phyloP scores from a whole-genome alignment of 1,140 invertebrate species.

The Bombus balteatus region DNA sequence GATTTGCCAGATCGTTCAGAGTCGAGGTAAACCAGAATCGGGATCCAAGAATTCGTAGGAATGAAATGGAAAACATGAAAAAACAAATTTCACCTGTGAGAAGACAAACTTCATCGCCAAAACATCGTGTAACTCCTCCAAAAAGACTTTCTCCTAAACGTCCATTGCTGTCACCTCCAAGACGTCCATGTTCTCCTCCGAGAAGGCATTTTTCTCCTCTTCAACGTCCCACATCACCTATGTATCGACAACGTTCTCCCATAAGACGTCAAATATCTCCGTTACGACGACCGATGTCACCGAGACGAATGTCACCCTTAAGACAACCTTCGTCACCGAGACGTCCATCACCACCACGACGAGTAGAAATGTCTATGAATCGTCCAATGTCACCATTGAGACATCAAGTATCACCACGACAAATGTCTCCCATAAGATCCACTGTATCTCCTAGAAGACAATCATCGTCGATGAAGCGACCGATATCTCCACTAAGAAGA shows the following conservation, averaged over 20 bases:
- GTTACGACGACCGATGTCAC: slow-evolving; percentile 34
- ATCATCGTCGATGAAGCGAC: slow-evolving; percentile 53
- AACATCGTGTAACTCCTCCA: slow-evolving; percentile 24
- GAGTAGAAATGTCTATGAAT: slow-evolving; percentile 22
- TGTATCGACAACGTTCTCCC: slow-evolving; percentile 46
- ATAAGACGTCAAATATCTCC: slow-evolving; percentile 12
- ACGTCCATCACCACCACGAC: slow-evolving; percentile 25
- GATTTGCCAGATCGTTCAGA: slow-evolving; percentile 7
- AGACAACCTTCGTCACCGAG: slow-evolving; percentile 41
- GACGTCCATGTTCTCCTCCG: slow-evolving; percentile 52
- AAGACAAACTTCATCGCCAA: slow-evolving; percentile 35
- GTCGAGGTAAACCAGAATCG: not conserved
- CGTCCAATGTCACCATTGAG: slow-evolving; percentile 65
- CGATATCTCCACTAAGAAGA: slow-evolving; percentile 56
- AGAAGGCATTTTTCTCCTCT: slow-evolving; percentile 52
- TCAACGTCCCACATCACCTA: slow-evolving; percentile 24
- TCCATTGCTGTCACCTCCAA: slow-evolving; percentile 61
- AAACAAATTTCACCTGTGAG: slow-evolving; percentile 41
- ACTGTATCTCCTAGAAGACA: slow-evolving; percentile 52
- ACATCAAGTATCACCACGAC: slow-evolving; percentile 49
- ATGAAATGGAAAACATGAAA: slow-evolving; percentile 19
- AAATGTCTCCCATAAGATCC: slow-evolving; percentile 52
- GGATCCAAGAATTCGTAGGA: slow-evolving; percentile 48
- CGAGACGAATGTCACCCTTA: slow-evolving; percentile 57
- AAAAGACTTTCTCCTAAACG: slow-evolving; percentile 64